Conservation (phyloP, 2,888 invertebrate genomes). For the Apeira syringaria region DNA sequence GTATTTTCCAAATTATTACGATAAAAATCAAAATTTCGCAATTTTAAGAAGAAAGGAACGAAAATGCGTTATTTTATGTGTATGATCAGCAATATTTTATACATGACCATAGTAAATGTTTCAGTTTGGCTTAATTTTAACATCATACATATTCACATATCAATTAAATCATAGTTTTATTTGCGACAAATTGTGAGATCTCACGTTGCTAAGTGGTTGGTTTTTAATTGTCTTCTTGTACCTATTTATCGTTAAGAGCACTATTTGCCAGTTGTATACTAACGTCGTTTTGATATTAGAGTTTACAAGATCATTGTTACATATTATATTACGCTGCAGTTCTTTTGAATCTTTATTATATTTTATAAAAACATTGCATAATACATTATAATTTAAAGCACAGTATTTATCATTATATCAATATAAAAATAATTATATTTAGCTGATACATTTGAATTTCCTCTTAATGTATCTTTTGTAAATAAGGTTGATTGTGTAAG, state of each 20-base stretch:
- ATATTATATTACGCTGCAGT: slow-evolving; percentile 7
- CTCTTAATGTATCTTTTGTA: slow-evolving; percentile 20
- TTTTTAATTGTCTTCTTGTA: slow-evolving; percentile 3
- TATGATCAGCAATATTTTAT: too few relatives aligned
- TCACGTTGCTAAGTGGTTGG: slow-evolving; percentile 4
- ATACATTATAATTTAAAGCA: slow-evolving; percentile 7
- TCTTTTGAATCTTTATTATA: slow-evolving; percentile 12
- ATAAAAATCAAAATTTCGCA: too few relatives aligned
- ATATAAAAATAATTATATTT: slow-evolving; percentile 13
- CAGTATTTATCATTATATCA: slow-evolving; percentile 1
- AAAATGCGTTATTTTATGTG: too few relatives aligned
- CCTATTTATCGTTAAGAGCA: slow-evolving; percentile 31
- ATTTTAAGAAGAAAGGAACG: too few relatives aligned
- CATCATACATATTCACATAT: too few relatives aligned
- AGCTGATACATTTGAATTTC: slow-evolving; percentile 22
- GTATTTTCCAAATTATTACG: too few relatives aligned
- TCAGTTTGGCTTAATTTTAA: too few relatives aligned
- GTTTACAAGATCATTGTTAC: slow-evolving; percentile 15
- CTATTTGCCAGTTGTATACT: slow-evolving; percentile 30
- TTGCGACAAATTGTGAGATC: too few relatives aligned
- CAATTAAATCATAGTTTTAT: too few relatives aligned
- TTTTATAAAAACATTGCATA: slow-evolving; percentile 20
- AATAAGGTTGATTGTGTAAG: slow-evolving; percentile 9
- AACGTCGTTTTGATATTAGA: slow-evolving; percentile 30
- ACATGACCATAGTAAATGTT: too few relatives aligned